phyloP scores from a whole-genome alignment of 2,797 vertebrate species.

The Acrocephalus scirpaceus region DNA sequence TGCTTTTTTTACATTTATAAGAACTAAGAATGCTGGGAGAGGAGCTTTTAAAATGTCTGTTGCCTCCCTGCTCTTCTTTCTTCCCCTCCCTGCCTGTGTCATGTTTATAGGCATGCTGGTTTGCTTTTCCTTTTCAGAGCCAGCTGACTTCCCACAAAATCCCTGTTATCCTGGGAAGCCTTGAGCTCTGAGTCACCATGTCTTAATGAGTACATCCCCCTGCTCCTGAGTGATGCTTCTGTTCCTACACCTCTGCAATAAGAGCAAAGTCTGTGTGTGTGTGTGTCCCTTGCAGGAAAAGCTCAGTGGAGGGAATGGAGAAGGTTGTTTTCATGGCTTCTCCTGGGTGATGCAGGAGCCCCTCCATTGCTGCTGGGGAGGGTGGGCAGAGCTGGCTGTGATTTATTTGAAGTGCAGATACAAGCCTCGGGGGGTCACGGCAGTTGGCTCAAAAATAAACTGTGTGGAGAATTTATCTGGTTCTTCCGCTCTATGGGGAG shows the following conservation, averaged over 20 bases:
- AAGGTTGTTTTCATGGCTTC: background rate
- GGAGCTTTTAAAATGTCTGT: background rate
- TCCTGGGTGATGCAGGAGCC: background rate
- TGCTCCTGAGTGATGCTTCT: background rate
- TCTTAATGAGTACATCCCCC: background rate
- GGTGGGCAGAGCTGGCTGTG: background rate
- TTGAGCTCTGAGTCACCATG: background rate
- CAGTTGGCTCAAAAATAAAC: background rate
- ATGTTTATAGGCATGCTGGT: background rate
- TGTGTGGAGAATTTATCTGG: background rate
- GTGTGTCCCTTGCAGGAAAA: background rate
- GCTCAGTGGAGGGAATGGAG: background rate
- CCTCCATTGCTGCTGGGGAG: background rate
- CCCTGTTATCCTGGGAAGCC: background rate
- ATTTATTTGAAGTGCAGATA: background rate
- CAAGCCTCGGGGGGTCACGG: accelerated
- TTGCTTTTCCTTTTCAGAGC: background rate
- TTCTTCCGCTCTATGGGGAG: background rate
- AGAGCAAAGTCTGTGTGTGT: background rate
- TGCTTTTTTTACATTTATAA: background rate
- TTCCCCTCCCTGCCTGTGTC: background rate
- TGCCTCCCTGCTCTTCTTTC: background rate
- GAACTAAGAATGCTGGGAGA: background rate
- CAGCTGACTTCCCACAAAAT: background rate
- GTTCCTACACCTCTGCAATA: background rate